Evolutionary conservation across 2,797 vertebrate genomes (phyloP).

Genomic region (Pseudochromis fuscus): DNA sequence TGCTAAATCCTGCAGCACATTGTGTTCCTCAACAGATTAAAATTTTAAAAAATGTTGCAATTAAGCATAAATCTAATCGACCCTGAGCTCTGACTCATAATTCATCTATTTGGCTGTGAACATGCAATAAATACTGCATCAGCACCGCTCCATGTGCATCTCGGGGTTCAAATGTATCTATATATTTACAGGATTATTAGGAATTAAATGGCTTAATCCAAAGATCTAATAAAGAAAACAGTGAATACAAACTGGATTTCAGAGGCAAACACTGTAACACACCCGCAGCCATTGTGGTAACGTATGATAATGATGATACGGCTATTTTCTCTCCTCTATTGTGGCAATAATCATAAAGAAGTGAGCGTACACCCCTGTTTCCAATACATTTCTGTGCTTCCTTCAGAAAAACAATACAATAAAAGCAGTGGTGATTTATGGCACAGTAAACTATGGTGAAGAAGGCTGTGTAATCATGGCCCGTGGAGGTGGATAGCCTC

Average conservation of each 20-base stretch:
- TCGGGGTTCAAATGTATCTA: constrained; percentile 35
- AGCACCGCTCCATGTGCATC: constrained; percentile 39
- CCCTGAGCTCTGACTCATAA: constrained; percentile 49
- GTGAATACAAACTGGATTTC: constrained; percentile 19
- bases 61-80: constrained; percentile 70
- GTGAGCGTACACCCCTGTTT: constrained; percentile 9
- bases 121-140: no score
- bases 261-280: constrained; percentile 40
- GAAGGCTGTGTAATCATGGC: constrained; percentile 35
- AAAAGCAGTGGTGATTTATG: constrained; percentile 55
- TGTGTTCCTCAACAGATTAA: constrained; percentile 67
- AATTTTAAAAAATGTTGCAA: constrained; percentile 76
- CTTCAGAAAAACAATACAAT: constrained; percentile 39
- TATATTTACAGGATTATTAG: constrained; percentile 40
- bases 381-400: constrained; percentile 40
- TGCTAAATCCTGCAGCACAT: constrained; percentile 43
- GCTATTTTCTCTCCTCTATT: constrained; percentile 14
- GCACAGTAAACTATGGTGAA: constrained; percentile 49
- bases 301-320: constrained; percentile 26
- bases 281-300: constrained; percentile 14
- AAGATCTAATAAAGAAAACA: constrained; percentile 1
- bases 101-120: constrained; percentile 59
- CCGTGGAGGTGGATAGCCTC: constrained; percentile 20
- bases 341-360: constrained; percentile 40
- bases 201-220: constrained; percentile 49